These are phyloP conservation scores for Ptilonorhynchus violaceus DNA, from an alignment of 2,113 vertebrate genomes.

Conservation along the genomic window DNA sequence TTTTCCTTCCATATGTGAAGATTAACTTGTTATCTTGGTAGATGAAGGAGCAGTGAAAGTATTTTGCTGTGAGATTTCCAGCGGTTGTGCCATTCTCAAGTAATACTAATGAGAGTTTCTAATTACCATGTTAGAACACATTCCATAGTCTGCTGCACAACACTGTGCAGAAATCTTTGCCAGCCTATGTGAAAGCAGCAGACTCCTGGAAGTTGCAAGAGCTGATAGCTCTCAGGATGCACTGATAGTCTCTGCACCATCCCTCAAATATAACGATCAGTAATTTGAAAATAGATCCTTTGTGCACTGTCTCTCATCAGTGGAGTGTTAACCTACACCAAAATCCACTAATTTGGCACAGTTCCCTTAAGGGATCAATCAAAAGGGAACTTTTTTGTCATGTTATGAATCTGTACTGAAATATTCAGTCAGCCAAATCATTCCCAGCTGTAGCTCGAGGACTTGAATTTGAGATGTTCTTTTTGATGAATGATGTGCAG, in stretches of 20 bases:
- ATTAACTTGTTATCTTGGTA: neutral
- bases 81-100: neutral
- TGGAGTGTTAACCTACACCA: neutral
- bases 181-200: neutral
- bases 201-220: neutral
- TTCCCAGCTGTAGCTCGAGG: slow-evolving; percentile 18
- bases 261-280: neutral
- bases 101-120: neutral
- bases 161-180: neutral
- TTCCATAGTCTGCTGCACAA: neutral
- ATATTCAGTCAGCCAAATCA: slow-evolving; percentile 22
- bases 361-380: neutral
- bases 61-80: neutral
- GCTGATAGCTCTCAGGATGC: neutral
- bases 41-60: neutral
- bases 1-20: neutral
- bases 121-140: neutral
- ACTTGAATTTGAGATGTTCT: neutral
- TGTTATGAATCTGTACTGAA: neutral
- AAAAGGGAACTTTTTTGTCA: neutral
- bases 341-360: neutral
- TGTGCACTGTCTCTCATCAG: neutral
- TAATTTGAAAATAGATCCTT: neutral
- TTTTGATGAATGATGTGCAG: neutral
- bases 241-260: neutral